phyloP scores from a whole-genome alignment of 2,113 vertebrate species.

The Colossoma macropomum region DNA sequence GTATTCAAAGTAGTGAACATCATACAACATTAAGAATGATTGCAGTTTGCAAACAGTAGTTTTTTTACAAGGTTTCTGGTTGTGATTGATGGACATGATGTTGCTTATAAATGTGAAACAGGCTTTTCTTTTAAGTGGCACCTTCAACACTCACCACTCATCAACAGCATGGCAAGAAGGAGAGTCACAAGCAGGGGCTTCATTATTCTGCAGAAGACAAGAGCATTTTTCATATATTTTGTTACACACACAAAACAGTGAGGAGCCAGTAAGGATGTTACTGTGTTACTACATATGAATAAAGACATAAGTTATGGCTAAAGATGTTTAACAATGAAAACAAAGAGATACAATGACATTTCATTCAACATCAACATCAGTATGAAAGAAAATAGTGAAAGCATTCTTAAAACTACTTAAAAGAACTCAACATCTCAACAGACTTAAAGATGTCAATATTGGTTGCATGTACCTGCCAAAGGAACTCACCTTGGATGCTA shows the following conservation, averaged over 20 bases:
- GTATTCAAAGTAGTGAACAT: no score
- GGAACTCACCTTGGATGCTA: neutral
- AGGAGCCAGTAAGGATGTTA: neutral
- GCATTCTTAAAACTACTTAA: neutral
- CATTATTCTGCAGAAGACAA: slow-evolving; percentile 27
- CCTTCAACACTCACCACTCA: slow-evolving; percentile 19
- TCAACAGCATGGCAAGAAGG: slow-evolving; percentile 15
- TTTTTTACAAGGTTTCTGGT: no score
- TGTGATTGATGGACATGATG: no score
- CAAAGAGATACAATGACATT: neutral
- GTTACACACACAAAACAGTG: no score
- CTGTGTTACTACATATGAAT: no score
- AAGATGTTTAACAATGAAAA: no score
- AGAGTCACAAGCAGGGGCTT: slow-evolving; percentile 25
- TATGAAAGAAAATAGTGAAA: neutral
- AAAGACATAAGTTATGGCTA: no score
- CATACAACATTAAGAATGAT: no score
- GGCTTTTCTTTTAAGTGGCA: neutral
- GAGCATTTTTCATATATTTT: neutral
- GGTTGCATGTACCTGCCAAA: no score
- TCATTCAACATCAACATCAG: neutral
- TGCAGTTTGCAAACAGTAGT: no score
- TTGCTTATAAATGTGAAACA: neutral
- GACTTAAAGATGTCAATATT: no score
- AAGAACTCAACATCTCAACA: neutral